Conservation (phyloP, 2,113 vertebrate genomes). For the Heterotis niloticus region DNA sequence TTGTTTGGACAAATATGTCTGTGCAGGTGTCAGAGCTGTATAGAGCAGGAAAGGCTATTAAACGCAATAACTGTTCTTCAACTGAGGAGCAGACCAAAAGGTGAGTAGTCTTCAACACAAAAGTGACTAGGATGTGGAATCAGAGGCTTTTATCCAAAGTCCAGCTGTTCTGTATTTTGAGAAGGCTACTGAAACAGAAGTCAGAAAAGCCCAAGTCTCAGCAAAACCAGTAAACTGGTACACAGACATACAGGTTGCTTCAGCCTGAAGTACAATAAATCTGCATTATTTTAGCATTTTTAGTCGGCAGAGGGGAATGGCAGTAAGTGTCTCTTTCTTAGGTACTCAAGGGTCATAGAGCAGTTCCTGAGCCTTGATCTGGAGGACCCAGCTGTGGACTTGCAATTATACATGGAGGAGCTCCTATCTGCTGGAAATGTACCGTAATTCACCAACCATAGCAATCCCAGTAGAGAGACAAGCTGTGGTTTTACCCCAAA, state of each 20-base stretch:
- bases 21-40: conserved; percentile 76
- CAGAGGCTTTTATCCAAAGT: background rate
- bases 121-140: background rate
- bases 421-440: conserved; percentile 65
- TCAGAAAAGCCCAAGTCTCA: too few relatives aligned
- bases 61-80: conserved; percentile 49
- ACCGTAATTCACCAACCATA: conserved; percentile 40
- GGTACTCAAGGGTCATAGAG: conserved; percentile 76
- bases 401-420: conserved; percentile 78
- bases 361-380: conserved; percentile 83
- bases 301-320: background rate
- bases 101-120: conserved; percentile 38
- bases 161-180: background rate
- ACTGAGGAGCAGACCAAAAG: conserved; percentile 53
- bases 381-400: conserved; percentile 72
- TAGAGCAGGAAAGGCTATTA: conserved; percentile 73
- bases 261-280: too few relatives aligned
- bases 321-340: conserved; percentile 42
- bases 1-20: background rate
- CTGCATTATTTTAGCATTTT: background rate
- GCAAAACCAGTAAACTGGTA: too few relatives aligned
- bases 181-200: too few relatives aligned
- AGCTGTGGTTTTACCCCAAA: too few relatives aligned
- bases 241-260: too few relatives aligned
- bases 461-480: too few relatives aligned